Conservation (phyloP, 1,140 invertebrate species). For the Scaptomyza pallida region DNA sequence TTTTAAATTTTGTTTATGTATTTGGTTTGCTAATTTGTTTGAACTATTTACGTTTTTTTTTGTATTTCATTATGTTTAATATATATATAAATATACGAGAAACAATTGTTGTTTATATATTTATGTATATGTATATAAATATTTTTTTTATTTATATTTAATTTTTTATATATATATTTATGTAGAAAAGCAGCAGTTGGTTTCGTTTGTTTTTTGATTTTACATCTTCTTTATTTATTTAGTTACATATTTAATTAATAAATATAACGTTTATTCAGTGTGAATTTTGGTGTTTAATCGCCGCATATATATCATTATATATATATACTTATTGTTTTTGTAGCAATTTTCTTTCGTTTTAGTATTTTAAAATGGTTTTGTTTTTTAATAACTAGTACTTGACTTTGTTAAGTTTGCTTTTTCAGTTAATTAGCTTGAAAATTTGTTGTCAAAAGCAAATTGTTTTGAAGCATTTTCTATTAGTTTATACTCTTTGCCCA, state of each 20-base stretch:
- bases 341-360: conserved; percentile 33
- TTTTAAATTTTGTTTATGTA: conserved; percentile 67
- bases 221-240: conserved; percentile 49
- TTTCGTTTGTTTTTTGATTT: conserved; percentile 54
- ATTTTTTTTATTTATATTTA: conserved; percentile 49
- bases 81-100: conserved; percentile 78
- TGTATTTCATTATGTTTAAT: conserved; percentile 60
- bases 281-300: conserved; percentile 77
- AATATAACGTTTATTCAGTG: conserved; percentile 81
- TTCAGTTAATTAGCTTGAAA: conserved; percentile 25
- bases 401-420: conserved; percentile 31
- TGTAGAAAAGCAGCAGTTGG: conserved; percentile 23
- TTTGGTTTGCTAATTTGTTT: conserved; percentile 82
- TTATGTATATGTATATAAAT: conserved; percentile 44
- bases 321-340: conserved; percentile 25
- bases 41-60: conserved; percentile 77
- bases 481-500: conserved; percentile 18
- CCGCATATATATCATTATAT: conserved; percentile 46
- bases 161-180: conserved; percentile 54
- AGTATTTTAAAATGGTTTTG: conserved; percentile 55
- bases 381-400: conserved; percentile 13
- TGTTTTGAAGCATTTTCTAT: conserved; percentile 20
- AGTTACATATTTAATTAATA: conserved; percentile 74
- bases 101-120: conserved; percentile 71
- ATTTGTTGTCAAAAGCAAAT: conserved; percentile 24